These are phyloP conservation scores for Leuciscus idus DNA, from an alignment of 2,113 vertebrate species.

Conservation along the genomic window DNA sequence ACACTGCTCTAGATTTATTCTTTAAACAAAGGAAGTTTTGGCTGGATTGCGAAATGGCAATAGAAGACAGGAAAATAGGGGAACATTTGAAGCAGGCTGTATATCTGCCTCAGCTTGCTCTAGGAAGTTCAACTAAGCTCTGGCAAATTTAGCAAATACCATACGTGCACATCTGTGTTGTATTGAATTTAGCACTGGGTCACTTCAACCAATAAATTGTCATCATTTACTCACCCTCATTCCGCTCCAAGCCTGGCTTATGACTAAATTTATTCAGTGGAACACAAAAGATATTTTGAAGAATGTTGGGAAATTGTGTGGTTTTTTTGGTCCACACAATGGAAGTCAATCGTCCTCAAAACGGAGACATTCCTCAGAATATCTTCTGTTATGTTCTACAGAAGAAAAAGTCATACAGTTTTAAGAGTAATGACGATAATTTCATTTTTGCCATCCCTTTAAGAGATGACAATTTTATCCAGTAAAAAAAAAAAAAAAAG, in stretches of 20 bases:
- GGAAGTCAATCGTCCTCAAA: neutral
- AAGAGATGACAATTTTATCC: neutral
- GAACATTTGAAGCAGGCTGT: neutral
- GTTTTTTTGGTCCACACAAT: neutral
- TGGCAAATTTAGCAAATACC: neutral
- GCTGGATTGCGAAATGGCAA: slow-evolving; percentile 7
- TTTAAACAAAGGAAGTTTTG: slow-evolving; percentile 28
- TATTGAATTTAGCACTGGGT: neutral
- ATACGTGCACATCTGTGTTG: neutral
- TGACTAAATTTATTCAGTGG: neutral
- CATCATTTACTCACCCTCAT: neutral
- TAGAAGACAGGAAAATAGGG: slow-evolving; percentile 8
- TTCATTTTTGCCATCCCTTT: neutral
- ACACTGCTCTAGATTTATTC: slow-evolving; percentile 15
- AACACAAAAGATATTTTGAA: neutral
- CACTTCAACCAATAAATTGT: neutral
- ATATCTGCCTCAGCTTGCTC: slow-evolving; percentile 14
- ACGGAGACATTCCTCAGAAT: neutral
- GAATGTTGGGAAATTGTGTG: neutral
- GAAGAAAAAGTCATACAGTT: neutral
- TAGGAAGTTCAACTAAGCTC: slow-evolving; percentile 8
- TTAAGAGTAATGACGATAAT: neutral
- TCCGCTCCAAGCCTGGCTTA: neutral
- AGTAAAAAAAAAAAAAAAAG: neutral
- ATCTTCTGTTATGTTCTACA: neutral